Conservation (phyloP, 2,797 vertebrate species). For the Intellagama lesueurii region DNA sequence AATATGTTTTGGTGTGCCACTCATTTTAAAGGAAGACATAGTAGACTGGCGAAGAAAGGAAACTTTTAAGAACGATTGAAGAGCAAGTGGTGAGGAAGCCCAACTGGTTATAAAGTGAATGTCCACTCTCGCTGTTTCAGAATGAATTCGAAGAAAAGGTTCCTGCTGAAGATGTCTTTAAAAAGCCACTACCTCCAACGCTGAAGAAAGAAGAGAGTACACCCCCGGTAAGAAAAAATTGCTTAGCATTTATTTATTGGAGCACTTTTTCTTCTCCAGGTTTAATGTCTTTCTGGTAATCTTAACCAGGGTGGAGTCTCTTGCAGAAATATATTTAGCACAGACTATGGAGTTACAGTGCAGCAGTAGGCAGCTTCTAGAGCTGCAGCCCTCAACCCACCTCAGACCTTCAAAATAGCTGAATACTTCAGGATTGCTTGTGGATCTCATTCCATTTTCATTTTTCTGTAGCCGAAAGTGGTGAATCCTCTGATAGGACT, state of each 20-base stretch:
- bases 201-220: conserved; percentile 89
- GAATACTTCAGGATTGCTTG: neutral
- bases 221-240: conserved; percentile 81
- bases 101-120: neutral
- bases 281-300: neutral
- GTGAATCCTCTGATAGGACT: conserved; percentile 93
- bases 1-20: neutral
- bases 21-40: neutral
- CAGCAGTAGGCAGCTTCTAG: neutral
- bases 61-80: neutral
- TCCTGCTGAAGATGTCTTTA: conserved; percentile 90
- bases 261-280: neutral
- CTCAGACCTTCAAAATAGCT: fast-evolving
- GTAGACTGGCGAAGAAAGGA: neutral
- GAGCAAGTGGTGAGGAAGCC: neutral
- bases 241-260: neutral
- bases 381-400: neutral
- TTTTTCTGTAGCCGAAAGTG: conserved; percentile 85
- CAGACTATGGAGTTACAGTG: neutral
- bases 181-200: conserved; percentile 92
- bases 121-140: conserved; percentile 71
- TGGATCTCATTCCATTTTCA: conserved; percentile 28
- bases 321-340: neutral
- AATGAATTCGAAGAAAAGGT: conserved; percentile 73
- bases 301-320: neutral